A percentile compares a stretch with the other conserved stretches of the same genome.
Evolutionary conservation across 2,797 vertebrate genomes (phyloP).

Genomic region (Parauchenoglanis punctatus): DNA sequence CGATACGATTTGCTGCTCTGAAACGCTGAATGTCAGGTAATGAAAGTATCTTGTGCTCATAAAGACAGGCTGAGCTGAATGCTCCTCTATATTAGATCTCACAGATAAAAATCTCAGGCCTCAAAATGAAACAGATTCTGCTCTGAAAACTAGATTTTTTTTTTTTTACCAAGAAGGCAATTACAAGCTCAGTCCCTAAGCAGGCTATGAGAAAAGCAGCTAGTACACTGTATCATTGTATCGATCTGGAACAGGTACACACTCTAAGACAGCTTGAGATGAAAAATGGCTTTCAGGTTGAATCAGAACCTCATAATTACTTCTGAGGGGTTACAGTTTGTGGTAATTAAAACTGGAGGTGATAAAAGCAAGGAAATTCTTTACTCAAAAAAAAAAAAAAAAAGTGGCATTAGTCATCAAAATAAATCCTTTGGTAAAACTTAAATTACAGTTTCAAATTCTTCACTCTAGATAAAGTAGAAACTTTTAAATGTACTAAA

Average conservation of each 20-base stretch:
- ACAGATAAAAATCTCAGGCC: background rate
- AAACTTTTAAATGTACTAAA: background rate
- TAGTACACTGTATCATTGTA: background rate
- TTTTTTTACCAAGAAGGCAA: background rate
- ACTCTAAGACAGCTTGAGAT: background rate
- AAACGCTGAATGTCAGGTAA: conserved; percentile 13
- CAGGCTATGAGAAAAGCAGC: background rate
- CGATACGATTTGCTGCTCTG: background rate
- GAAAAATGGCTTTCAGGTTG: background rate
- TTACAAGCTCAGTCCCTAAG: background rate
- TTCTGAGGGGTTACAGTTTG: background rate
- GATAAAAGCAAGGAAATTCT: background rate
- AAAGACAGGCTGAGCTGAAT: conserved; percentile 9
- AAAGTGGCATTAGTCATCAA: too few species aligned
- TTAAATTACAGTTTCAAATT: background rate
- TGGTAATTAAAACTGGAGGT: background rate
- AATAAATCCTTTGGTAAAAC: background rate
- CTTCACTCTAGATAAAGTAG: background rate
- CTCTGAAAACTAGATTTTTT: background rate
- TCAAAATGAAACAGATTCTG: conserved; percentile 5
- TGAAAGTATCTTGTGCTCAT: conserved; percentile 19
- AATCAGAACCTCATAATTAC: background rate
- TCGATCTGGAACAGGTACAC: background rate
- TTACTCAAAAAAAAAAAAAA: too few species aligned
- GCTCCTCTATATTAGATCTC: conserved; percentile 18